Percentiles rank a stretch among this genome's conserved stretches.
Evolutionary conservation across 2,888 invertebrate species (phyloP).

Genomic region (Drosophila pseudotakahashii): DNA sequence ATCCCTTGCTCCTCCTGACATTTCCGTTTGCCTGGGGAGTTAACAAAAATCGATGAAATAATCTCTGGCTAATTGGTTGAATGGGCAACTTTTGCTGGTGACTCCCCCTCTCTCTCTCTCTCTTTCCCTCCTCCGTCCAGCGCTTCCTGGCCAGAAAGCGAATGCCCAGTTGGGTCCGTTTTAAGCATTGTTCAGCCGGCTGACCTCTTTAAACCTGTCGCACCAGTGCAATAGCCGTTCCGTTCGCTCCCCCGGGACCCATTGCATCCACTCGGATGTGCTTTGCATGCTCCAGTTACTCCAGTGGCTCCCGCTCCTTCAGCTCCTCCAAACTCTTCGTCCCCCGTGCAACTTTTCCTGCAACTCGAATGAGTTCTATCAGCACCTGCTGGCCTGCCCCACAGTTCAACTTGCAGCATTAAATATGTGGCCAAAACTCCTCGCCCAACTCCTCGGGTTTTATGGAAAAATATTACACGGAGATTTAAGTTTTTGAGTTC

Average conservation of each 20-base stretch:
- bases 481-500: slow-evolving; percentile 73
- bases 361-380: slow-evolving; percentile 52
- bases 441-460: slow-evolving; percentile 28
- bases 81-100: slow-evolving; percentile 39
- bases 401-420: slow-evolving; percentile 71
- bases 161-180: slow-evolving; percentile 48
- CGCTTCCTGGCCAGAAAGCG: slow-evolving; percentile 21
- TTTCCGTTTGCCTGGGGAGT: slow-evolving; percentile 12
- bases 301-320: slow-evolving; percentile 12
- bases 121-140: neutral
- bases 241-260: slow-evolving; percentile 38
- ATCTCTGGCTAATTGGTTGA: slow-evolving; percentile 48
- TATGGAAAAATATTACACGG: slow-evolving; percentile 76
- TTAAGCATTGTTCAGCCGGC: slow-evolving; percentile 39
- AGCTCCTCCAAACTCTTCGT: slow-evolving; percentile 1
- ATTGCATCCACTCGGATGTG: slow-evolving; percentile 71
- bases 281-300: slow-evolving; percentile 74
- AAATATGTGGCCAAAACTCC: slow-evolving; percentile 64
- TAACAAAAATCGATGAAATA: slow-evolving; percentile 44
- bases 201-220: slow-evolving; percentile 52
- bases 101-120: slow-evolving; percentile 17
- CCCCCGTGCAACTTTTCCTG: slow-evolving; percentile 29
- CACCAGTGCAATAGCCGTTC: slow-evolving; percentile 21
- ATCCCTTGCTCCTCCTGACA: neutral
- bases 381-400: slow-evolving; percentile 30